Conservation (phyloP, 2,797 vertebrate species). For the Thripadectes ignobilis region DNA sequence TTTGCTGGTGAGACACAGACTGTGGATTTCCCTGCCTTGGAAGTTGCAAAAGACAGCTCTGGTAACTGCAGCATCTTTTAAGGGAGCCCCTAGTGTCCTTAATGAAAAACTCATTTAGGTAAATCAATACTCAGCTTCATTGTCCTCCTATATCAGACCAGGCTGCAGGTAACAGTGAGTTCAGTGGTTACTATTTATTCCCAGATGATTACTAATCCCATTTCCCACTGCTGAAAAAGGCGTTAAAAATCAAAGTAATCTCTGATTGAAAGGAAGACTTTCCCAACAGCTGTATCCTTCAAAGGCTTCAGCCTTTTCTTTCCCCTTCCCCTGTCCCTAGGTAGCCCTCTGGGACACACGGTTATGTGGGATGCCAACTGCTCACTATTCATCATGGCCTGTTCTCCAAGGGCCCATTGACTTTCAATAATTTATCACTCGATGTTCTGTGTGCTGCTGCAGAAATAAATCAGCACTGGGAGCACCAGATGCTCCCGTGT, state of each 20-base stretch:
- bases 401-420: constrained; percentile 53
- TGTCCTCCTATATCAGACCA: background rate
- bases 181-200: constrained; percentile 49
- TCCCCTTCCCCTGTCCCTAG: constrained; percentile 6
- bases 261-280: constrained; percentile 47
- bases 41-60: background rate
- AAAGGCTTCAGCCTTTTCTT: constrained; percentile 49
- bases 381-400: constrained; percentile 55
- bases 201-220: background rate
- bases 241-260: constrained; percentile 58
- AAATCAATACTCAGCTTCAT: constrained; percentile 9
- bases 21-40: background rate
- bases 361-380: constrained; percentile 63
- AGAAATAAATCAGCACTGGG: constrained; percentile 70
- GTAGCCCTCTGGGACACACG: constrained; percentile 12
- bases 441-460: constrained; percentile 41
- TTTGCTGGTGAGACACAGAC: background rate
- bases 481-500: constrained; percentile 59
- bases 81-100: background rate
- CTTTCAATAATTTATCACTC: constrained; percentile 71
- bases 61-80: constrained; percentile 4
- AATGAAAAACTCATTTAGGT: constrained; percentile 30
- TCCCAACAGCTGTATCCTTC: constrained; percentile 63
- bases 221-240: constrained; percentile 52
- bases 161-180: constrained; percentile 8